A percentile compares a stretch with the other conserved stretches of the same genome.
These are phyloP conservation scores for Drosophila sechellia DNA, from an alignment of 1,140 invertebrate genomes.

Conservation along the genomic window DNA sequence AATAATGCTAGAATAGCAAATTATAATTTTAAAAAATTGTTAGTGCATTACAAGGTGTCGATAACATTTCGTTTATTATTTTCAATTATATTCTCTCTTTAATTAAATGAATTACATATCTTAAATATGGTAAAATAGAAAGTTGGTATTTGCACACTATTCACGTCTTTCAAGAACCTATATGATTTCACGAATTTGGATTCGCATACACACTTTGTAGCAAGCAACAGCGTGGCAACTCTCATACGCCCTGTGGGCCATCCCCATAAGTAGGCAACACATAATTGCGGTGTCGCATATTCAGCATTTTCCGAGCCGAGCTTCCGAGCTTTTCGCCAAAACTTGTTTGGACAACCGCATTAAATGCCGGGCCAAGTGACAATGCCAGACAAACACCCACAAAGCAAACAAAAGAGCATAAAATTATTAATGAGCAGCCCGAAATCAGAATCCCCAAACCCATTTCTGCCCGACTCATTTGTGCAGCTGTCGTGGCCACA, in stretches of 20 bases:
- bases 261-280: constrained; percentile 26
- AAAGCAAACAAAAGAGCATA: constrained; percentile 39
- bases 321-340: constrained; percentile 17
- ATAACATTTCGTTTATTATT: too few species aligned
- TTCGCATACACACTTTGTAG: neutral
- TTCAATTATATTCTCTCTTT: too few species aligned
- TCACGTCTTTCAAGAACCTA: too few species aligned
- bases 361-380: constrained; percentile 42
- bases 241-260: constrained; percentile 14
- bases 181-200: neutral
- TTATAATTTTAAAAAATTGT: too few species aligned
- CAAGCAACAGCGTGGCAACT: neutral
- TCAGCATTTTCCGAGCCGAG: constrained; percentile 25
- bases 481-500: constrained; percentile 48
- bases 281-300: constrained; percentile 44
- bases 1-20: too few species aligned
- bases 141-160: too few species aligned
- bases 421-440: constrained; percentile 59
- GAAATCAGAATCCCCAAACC: constrained; percentile 29
- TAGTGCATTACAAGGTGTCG: too few species aligned
- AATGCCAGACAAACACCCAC: constrained; percentile 32
- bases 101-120: too few species aligned
- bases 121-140: neutral
- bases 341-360: constrained; percentile 55
- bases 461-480: constrained; percentile 43